Evolutionary conservation across 2,113 vertebrate genomes (phyloP), one percentile per base, ranked within the genome.

Genomic region (Cricetomys ansorgei): DNA sequence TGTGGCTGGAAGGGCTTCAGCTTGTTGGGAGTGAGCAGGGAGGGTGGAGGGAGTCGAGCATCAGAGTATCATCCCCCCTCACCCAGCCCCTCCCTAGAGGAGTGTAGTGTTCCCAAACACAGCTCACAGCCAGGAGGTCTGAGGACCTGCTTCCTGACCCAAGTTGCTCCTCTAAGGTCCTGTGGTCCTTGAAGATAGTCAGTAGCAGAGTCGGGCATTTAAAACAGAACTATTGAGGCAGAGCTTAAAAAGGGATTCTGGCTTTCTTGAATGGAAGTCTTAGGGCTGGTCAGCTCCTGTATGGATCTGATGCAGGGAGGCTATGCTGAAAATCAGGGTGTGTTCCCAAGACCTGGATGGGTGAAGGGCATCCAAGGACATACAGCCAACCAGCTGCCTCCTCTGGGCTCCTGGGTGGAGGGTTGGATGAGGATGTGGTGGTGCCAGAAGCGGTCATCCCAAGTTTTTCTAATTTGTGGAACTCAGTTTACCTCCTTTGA

Each of bases 261-360:
- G 88, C 88, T 67, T 83, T 57, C 55, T 59, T 96, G 80, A 88
- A 84, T 79, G 90, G 86, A 73, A 16, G 27, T 29, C 19, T 84
- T 17, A 31, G 17, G 7, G 62, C 53, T 7, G 0, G 25, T 29
- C 45, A 53, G 59, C 57, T 89, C 62, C 69, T 64, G 50, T 62
- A 19, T 50, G 34, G 45, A 94, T 13, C 45, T 59, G 25, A 6
- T 37, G 21, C 25, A 29, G 1, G 53, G 70, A 80, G 11, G 19
- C 37, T 13, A 21, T 25, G 11, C 31, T 43, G 23, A 29, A 31
- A 17, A 69, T 57, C 5, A 19, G 45, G 27, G 16, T 40, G 8
- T 8, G 17, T 29, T 16, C 34, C 0, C 0, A 76, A 31, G 10
- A 10, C 17, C 0, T 0, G 40, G 5, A 27, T 2, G 0, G 34